Evolutionary conservation across 2,888 invertebrate species (phyloP), one percentile per base, ranked within the genome.

Genomic region (Drosophila antonietae): DNA sequence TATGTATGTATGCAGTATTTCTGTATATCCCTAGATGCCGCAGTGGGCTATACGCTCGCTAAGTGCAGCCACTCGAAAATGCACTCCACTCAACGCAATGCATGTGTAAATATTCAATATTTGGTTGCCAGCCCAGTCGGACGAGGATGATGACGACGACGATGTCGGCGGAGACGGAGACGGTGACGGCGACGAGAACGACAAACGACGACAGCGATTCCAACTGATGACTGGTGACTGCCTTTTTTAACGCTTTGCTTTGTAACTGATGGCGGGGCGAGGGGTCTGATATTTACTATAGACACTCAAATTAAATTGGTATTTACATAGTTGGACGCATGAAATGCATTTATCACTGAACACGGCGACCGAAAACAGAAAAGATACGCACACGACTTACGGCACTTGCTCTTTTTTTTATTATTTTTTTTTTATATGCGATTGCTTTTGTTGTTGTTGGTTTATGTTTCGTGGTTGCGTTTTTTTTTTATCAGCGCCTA

Each of bases 281-380:
- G 9, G 69, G 61, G 60, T 41, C 75, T 75, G 47, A 59, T 87
- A 79, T 83, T 87, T 79, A 76, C 82, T 79, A 66, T 73, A 73
- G 83, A 83, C 90, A 91, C 91, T 91, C 89, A 91, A 91, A 90
- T 90, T 91, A 91, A 91, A 91, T 91, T 91, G 90, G 80, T 90
- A 90, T 91, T 91, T 90, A 83, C 77, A 86, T 85, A 88, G 90
- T 75, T 88, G 89, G 78, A 83, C 80, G 86, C 88, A 89, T 79
- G 84, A 88, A 87, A 85, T 88, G 83, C 86, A 89, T 81, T 85
- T 85, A 85, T 87, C 87, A 81, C 80, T 78, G 68, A 69, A 60
- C 57, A 71, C 64, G 37, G 47, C 60, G 55, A 60, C 49, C 46
- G 41, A 74, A 72, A 52, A 58, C 57, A 56, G n/a, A 43, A 65